Evolutionary conservation across 2,888 invertebrate genomes (phyloP).

Genomic region (Acronicta psi): DNA sequence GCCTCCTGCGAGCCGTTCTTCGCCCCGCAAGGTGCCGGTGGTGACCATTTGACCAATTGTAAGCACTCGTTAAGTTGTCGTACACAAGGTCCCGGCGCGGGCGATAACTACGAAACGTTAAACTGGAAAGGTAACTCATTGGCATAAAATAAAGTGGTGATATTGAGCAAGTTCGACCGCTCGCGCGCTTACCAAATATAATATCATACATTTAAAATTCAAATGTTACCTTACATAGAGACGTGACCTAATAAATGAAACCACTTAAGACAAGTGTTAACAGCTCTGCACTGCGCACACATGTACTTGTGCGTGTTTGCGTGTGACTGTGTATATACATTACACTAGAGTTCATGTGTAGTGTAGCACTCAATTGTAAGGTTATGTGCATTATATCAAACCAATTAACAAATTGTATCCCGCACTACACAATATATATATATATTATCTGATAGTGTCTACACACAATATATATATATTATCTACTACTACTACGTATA

Average conservation of each 20-base stretch:
- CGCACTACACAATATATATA: no score
- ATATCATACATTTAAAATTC: constrained; percentile 46
- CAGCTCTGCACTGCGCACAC: neutral
- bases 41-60: no score
- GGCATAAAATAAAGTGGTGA: constrained; percentile 45
- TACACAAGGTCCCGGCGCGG: constrained; percentile 11
- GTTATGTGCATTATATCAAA: no score
- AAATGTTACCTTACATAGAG: constrained; percentile 35
- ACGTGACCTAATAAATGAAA: constrained; percentile 32
- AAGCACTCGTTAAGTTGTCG: neutral
- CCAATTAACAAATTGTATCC: no score
- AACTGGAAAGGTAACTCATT: constrained; percentile 37
- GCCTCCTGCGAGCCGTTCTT: no score
- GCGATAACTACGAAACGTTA: constrained; percentile 10
- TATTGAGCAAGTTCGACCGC: constrained; percentile 46
- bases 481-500: no score
- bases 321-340: neutral
- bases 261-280: constrained; percentile 2
- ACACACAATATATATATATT: no score
- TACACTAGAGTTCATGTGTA: neutral
- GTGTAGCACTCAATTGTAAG: neutral
- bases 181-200: constrained; percentile 50
- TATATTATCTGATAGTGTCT: no score
- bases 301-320: neutral
- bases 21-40: neutral